These are phyloP conservation scores for Parnassius orleans DNA, from an alignment of 2,888 invertebrate genomes.

Conservation along the genomic window DNA sequence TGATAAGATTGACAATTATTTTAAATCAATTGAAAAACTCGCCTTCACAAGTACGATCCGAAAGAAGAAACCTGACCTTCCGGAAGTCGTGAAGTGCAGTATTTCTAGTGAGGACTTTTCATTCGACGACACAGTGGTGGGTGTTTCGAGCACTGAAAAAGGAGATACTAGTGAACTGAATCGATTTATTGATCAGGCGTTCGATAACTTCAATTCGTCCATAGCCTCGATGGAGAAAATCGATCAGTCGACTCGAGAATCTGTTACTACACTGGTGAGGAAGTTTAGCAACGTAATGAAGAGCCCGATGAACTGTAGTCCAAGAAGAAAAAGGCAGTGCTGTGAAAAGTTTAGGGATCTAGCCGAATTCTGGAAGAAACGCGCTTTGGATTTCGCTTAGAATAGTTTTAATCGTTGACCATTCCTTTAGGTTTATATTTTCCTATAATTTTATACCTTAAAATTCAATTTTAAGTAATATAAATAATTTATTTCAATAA, in stretches of 20 bases:
- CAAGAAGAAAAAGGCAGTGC: constrained; percentile 53
- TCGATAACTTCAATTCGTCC: constrained; percentile 55
- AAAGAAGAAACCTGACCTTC: constrained; percentile 42
- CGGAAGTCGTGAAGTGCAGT: constrained; percentile 62
- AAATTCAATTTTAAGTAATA: too few species aligned
- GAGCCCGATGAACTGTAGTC: constrained; percentile 51
- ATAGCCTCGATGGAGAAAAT: constrained; percentile 43
- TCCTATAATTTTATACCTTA: too few species aligned
- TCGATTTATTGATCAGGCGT: constrained; percentile 65
- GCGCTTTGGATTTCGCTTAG: constrained; percentile 38
- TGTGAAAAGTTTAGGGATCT: constrained; percentile 61
- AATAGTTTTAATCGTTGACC: too few species aligned
- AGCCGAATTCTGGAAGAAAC: constrained; percentile 63
- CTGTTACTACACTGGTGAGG: constrained; percentile 64
- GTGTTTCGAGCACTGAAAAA: constrained; percentile 38
- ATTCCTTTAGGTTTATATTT: too few species aligned
- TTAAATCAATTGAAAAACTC: constrained; percentile 66
- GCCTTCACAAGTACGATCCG: constrained; percentile 51
- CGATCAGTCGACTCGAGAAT: constrained; percentile 46
- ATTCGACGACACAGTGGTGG: constrained; percentile 58
- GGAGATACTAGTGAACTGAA: constrained; percentile 52
- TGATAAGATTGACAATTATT: constrained; percentile 62
- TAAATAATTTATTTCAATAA: not conserved
- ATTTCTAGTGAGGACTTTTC: constrained; percentile 58
- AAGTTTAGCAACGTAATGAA: constrained; percentile 59